phyloP scores from a whole-genome alignment of 2,888 invertebrate genomes.

The Phorcus lineatus region DNA sequence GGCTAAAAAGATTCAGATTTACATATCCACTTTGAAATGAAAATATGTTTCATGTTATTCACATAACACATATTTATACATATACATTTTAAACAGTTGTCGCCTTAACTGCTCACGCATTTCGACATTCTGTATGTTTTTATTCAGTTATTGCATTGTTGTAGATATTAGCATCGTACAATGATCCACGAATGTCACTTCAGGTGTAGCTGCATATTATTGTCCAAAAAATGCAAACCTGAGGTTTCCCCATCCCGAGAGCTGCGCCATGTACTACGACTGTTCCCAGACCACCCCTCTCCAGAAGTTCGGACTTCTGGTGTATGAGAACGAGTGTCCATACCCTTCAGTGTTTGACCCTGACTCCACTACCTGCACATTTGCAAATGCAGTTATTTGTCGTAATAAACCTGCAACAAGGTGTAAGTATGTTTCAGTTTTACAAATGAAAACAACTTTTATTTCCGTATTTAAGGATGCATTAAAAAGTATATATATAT shows the following conservation, averaged over 20 bases:
- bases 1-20: too few species aligned
- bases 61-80: too few species aligned
- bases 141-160: too few species aligned
- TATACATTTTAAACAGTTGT: too few species aligned
- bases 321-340: constrained; percentile 58
- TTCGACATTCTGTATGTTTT: too few species aligned
- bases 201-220: constrained; percentile 30
- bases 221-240: constrained; percentile 32
- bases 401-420: not conserved
- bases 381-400: not conserved
- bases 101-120: too few species aligned
- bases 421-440: not conserved
- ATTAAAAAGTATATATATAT: too few species aligned
- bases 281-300: constrained; percentile 41
- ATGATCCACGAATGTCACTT: not conserved
- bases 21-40: too few species aligned
- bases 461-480: too few species aligned
- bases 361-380: constrained; percentile 31
- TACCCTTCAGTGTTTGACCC: constrained; percentile 57
- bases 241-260: constrained; percentile 50
- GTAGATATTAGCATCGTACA: too few species aligned
- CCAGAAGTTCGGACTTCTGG: constrained; percentile 41
- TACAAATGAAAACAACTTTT: not conserved
- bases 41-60: too few species aligned
- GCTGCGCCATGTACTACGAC: constrained; percentile 59